phyloP scores from a whole-genome alignment of 2,888 invertebrate genomes.

The Folsomia candida region DNA sequence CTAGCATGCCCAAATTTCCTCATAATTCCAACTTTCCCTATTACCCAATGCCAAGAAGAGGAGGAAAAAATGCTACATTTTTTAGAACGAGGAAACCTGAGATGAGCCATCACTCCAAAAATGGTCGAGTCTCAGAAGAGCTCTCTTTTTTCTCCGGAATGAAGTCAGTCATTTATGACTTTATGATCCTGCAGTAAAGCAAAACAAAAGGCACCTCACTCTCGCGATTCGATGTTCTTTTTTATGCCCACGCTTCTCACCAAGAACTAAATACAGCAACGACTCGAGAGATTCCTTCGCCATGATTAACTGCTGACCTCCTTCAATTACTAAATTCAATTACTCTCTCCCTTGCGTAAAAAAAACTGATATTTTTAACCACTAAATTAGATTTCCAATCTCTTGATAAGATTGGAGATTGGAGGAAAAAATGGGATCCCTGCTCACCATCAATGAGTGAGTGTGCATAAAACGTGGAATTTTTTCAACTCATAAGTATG shows the following conservation, averaged over 20 bases:
- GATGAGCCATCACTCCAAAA: neutral
- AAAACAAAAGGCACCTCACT: neutral
- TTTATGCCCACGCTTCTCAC: no score
- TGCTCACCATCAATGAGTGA: no score
- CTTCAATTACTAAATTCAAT: neutral
- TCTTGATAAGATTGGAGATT: neutral
- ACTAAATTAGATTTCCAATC: neutral
- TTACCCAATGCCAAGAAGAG: no score
- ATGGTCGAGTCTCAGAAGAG: neutral
- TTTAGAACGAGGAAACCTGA: neutral
- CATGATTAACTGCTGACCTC: no score
- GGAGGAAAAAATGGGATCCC: no score
- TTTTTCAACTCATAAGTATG: neutral
- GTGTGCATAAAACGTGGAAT: no score
- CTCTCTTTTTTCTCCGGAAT: neutral
- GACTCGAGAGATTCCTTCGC: no score
- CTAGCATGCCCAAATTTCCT: no score
- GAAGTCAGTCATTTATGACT: neutral
- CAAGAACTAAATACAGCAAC: no score
- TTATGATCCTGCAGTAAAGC: neutral
- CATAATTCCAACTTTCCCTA: no score
- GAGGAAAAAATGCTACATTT: no score
- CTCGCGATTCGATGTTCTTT: no score
- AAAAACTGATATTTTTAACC: neutral
- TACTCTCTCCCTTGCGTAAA: neutral